Percentiles rank a stretch among this genome's conserved stretches.
Conservation (phyloP, 2,797 vertebrate genomes). For the Sylvia borin region DNA sequence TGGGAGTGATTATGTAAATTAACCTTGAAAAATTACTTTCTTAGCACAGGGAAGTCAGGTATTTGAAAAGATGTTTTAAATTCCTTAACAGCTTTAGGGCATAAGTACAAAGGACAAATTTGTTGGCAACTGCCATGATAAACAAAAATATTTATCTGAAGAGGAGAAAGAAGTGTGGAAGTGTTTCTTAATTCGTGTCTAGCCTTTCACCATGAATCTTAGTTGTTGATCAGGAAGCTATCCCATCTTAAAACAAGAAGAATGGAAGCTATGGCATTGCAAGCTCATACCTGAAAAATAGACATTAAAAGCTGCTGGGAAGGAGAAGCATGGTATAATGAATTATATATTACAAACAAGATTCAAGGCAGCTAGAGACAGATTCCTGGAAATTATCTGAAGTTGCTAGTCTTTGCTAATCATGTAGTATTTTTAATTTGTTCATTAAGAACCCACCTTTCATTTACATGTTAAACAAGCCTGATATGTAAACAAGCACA, state of each 20-base stretch:
- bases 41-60: not conserved
- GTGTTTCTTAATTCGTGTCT: not conserved
- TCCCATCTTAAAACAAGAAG: not conserved
- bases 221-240: not conserved
- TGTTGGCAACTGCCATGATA: not conserved
- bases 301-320: not conserved
- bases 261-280: not conserved
- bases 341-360: not conserved
- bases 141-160: not conserved
- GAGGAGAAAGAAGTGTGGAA: not conserved
- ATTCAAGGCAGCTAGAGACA: conserved; percentile 1
- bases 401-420: not conserved
- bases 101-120: not conserved
- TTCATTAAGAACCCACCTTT: not conserved
- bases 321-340: not conserved
- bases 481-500: not conserved
- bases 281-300: not conserved
- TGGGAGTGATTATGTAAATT: conserved; percentile 34
- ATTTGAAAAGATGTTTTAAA: not conserved
- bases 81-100: not conserved
- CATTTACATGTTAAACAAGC: not conserved
- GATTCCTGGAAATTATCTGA: not conserved
- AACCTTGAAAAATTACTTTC: conserved; percentile 4
- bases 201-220: not conserved
- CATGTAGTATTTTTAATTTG: not conserved